Conservation (phyloP, 2,888 invertebrate species). For the Empis livida region DNA sequence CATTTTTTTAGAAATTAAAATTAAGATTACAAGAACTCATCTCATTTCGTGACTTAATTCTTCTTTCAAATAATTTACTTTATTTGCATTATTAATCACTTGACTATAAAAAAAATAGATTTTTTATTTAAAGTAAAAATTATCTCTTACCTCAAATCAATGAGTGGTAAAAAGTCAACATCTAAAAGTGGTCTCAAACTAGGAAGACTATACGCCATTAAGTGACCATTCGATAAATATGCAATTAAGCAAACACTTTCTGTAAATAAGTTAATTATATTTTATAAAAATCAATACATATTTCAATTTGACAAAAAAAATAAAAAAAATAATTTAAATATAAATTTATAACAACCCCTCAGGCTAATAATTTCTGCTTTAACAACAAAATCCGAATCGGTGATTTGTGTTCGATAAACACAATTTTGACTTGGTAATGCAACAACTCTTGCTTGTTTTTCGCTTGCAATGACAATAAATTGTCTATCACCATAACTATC, state of each 20-base stretch:
- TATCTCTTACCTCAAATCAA: conserved; percentile 72
- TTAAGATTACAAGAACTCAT: no score
- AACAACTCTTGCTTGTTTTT: conserved; percentile 89
- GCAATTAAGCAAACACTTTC: conserved; percentile 90
- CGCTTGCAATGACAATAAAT: conserved; percentile 85
- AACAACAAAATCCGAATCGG: conserved; percentile 86
- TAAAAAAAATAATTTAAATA: conserved; percentile 3
- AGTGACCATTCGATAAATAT: conserved; percentile 88
- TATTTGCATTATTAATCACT: no score
- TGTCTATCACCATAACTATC: conserved; percentile 61
- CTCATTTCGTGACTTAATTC: no score
- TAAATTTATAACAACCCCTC: conserved; percentile 51
- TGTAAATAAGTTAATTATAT: conserved; percentile 40
- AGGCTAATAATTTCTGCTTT: conserved; percentile 86
- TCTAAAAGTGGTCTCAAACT: conserved; percentile 86
- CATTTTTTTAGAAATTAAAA: no score
- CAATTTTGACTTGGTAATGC: conserved; percentile 92
- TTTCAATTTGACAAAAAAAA: neutral
- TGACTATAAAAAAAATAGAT: no score
- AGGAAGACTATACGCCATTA: conserved; percentile 89
- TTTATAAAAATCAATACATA: neutral
- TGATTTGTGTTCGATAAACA: conserved; percentile 83
- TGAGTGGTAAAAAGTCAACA: conserved; percentile 85
- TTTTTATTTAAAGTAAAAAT: neutral
- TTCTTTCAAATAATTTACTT: no score